phyloP scores from a whole-genome alignment of 2,888 invertebrate species.

The Megastigmus dorsalis region DNA sequence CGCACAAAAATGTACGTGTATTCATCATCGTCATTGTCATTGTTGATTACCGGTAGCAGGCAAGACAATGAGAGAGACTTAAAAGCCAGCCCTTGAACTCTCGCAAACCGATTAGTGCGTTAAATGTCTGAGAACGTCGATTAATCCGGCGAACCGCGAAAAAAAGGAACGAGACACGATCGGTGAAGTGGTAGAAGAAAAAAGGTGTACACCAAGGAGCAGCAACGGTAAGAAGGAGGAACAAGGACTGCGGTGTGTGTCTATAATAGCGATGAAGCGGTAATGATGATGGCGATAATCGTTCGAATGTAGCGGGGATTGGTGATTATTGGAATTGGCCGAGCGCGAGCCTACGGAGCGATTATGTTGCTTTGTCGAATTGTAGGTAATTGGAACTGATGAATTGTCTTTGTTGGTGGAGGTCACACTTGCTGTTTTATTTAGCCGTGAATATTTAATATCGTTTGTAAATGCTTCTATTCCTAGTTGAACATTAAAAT shows the following conservation, averaged over 20 bases:
- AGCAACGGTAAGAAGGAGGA: too few species aligned
- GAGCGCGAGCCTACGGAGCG: not conserved
- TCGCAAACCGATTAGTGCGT: not conserved
- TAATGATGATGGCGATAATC: not conserved
- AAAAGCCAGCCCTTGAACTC: slow-evolving; percentile 20
- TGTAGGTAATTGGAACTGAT: too few species aligned
- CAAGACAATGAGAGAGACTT: not conserved
- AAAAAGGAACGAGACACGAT: not conserved
- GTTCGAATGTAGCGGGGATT: not conserved
- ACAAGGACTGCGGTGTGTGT: too few species aligned
- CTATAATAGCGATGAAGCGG: not conserved
- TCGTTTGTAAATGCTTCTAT: too few species aligned
- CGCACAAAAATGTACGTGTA: too few species aligned
- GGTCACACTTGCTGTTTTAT: too few species aligned
- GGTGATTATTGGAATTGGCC: not conserved
- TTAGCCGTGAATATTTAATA: not conserved
- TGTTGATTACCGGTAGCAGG: not conserved
- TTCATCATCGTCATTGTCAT: not conserved
- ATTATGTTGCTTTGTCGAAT: too few species aligned
- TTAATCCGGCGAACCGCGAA: not conserved
- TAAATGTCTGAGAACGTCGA: not conserved
- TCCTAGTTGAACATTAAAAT: too few species aligned
- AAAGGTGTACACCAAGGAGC: too few species aligned
- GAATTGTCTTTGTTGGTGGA: too few species aligned
- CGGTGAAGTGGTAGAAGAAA: too few species aligned